Percentiles rank a stretch among this genome's conserved stretches.
These are phyloP conservation scores for Calyptomena viridis DNA, from an alignment of 2,113 vertebrate species.

Conservation along the genomic window DNA sequence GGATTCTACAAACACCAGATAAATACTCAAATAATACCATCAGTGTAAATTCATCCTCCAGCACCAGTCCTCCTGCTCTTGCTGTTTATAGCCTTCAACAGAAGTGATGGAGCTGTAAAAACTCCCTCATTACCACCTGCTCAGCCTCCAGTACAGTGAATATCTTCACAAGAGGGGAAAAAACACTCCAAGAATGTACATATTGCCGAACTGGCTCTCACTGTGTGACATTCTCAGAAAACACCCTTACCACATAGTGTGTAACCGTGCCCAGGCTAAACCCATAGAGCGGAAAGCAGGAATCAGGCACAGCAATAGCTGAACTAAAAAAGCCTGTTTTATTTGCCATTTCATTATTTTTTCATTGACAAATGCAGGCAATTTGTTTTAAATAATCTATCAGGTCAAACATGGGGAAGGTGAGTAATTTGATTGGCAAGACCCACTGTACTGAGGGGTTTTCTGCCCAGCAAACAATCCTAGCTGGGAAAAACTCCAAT, in stretches of 20 bases:
- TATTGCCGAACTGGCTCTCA: background rate
- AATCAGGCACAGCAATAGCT: background rate
- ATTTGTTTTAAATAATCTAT: background rate
- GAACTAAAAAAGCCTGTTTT: background rate
- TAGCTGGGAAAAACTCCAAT: rapidly evolving
- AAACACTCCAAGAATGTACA: rapidly evolving
- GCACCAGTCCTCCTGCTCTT: background rate
- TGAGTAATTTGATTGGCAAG: background rate
- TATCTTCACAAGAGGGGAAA: background rate
- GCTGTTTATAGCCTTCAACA: conserved; percentile 28
- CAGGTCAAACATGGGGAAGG: background rate
- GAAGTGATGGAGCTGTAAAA: background rate
- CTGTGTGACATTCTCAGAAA: background rate
- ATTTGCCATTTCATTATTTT: background rate
- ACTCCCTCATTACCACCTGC: conserved; percentile 22
- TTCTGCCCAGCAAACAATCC: background rate
- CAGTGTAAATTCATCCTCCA: background rate
- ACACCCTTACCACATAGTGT: background rate
- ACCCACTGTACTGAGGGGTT: background rate
- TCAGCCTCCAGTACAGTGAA: background rate
- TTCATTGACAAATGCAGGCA: rapidly evolving
- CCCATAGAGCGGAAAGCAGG: background rate
- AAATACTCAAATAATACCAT: background rate
- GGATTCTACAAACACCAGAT: background rate
- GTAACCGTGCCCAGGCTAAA: background rate